These are phyloP conservation scores for Sus scrofa DNA, from an alignment of 2,113 vertebrate species.

Conservation along the genomic window DNA sequence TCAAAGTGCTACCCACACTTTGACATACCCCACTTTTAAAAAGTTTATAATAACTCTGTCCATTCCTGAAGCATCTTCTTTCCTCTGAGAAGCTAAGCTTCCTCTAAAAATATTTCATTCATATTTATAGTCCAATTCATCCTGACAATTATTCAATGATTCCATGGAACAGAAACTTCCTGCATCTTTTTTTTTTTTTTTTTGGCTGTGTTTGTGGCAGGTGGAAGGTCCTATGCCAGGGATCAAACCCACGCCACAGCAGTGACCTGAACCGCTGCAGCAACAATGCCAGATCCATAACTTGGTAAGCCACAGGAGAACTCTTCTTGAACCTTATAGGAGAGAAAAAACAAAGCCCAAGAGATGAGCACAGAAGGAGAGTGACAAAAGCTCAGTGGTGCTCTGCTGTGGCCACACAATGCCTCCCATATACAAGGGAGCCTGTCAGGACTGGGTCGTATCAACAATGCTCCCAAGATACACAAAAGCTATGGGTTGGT, in stretches of 20 bases:
- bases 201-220: too few relatives aligned
- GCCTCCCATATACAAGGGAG: fast-evolving
- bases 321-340: not conserved
- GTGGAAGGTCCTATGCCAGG: too few relatives aligned
- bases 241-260: too few relatives aligned
- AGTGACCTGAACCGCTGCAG: too few relatives aligned
- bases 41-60: conserved; percentile 4
- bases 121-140: conserved; percentile 13
- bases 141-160: not conserved
- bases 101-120: not conserved
- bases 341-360: not conserved
- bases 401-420: not conserved
- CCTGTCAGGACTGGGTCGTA: too few relatives aligned
- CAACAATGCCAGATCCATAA: too few relatives aligned
- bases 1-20: not conserved
- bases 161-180: not conserved
- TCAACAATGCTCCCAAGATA: not conserved
- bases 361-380: not conserved
- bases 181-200: too few relatives aligned
- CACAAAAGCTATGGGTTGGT: not conserved
- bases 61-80: not conserved
- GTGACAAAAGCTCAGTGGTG: fast-evolving
- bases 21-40: not conserved
- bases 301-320: too few relatives aligned
- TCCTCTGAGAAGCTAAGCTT: not conserved